Evolutionary conservation across 2,113 vertebrate genomes (phyloP).

Genomic region (Zosterops borbonicus): DNA sequence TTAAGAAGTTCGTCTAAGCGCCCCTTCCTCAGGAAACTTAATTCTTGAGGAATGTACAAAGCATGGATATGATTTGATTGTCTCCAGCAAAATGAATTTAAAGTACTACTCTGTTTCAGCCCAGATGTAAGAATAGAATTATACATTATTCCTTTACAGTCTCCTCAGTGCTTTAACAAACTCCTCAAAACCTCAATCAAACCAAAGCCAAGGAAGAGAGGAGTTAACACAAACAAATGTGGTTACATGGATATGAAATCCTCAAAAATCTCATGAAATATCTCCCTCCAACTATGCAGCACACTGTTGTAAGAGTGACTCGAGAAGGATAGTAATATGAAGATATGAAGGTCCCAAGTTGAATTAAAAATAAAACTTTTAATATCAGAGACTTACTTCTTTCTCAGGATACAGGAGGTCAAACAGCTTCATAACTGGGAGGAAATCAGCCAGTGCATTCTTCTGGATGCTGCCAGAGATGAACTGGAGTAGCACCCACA

Average conservation of each 20-base stretch:
- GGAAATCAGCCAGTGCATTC: slow-evolving; percentile 94
- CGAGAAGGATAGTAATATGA: fast-evolving
- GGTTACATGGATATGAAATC: neutral
- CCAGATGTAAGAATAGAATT: neutral
- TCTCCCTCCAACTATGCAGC: neutral
- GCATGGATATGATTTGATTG: neutral
- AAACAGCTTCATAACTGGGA: slow-evolving; percentile 99
- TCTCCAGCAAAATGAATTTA: neutral
- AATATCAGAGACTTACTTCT: slow-evolving; percentile 80
- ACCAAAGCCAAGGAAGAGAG: neutral
- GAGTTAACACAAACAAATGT: neutral
- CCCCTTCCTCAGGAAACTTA: neutral
- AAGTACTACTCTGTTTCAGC: neutral
- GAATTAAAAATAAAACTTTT: neutral
- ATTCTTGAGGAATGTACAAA: neutral
- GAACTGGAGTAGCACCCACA: slow-evolving; percentile 99
- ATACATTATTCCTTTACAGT: neutral
- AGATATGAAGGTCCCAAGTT: neutral
- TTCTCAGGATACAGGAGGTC: slow-evolving; percentile 98
- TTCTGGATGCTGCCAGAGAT: slow-evolving; percentile 99
- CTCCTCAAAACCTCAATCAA: neutral
- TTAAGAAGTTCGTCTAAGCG: neutral
- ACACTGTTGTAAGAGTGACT: neutral
- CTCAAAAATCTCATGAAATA: neutral
- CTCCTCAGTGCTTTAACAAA: neutral